Evolutionary conservation across 2,797 vertebrate genomes (phyloP).

Genomic region (Gambelia wislizenii): DNA sequence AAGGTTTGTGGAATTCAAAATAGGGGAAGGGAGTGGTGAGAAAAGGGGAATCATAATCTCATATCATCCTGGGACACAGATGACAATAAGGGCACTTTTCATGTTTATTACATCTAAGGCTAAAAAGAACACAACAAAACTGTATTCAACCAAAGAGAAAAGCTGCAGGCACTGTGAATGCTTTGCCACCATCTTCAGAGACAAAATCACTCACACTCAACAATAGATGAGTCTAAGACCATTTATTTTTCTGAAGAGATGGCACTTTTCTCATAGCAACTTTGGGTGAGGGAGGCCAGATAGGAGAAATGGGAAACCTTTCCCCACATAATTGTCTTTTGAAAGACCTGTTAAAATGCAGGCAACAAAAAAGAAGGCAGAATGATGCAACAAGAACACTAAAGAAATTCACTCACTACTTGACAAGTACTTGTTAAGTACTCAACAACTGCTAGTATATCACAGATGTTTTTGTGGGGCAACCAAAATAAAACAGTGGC

Average conservation of each 20-base stretch:
- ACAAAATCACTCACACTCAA: background rate
- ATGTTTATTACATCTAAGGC: background rate
- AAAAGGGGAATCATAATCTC: no score
- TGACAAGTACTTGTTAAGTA: no score
- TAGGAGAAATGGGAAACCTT: background rate
- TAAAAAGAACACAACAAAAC: background rate
- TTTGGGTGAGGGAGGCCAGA: background rate
- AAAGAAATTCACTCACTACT: background rate
- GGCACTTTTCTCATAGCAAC: background rate
- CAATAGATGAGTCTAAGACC: background rate
- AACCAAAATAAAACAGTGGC: background rate
- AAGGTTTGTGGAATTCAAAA: background rate
- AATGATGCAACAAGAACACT: background rate
- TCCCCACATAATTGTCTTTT: background rate
- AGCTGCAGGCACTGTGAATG: background rate
- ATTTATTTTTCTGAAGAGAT: background rate
- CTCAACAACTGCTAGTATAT: background rate
- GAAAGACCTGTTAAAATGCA: background rate
- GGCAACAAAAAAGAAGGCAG: background rate
- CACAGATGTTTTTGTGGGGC: background rate
- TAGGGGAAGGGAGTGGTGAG: background rate
- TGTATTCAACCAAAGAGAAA: background rate
- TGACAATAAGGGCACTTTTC: background rate
- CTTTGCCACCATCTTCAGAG: background rate
- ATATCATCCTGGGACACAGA: background rate